Evolutionary conservation across 2,888 invertebrate genomes (phyloP).

Genomic region (Microchrysa polita): DNA sequence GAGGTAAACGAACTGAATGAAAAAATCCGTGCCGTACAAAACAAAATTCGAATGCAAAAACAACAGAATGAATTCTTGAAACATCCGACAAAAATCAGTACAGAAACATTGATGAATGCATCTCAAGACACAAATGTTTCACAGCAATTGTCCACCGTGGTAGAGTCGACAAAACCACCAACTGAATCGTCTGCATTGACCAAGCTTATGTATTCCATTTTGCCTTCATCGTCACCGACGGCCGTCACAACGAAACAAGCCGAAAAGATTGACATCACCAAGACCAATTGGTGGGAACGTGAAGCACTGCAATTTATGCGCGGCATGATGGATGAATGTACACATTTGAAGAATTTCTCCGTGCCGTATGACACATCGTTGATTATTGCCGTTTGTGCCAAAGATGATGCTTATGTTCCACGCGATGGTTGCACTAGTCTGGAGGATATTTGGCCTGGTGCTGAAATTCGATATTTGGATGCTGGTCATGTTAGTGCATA

Average conservation of each 20-base stretch:
- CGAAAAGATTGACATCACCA: conserved; percentile 67
- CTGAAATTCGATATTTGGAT: conserved; percentile 86
- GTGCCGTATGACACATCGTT: conserved; percentile 87
- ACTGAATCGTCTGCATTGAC: conserved; percentile 57
- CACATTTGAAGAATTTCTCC: conserved; percentile 93
- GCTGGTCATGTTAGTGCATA: conserved; percentile 92
- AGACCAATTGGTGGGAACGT: conserved; percentile 76
- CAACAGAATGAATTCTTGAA: conserved; percentile 24
- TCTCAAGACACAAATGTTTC: conserved; percentile 1
- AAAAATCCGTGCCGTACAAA: conserved; percentile 54
- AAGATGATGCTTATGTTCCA: conserved; percentile 91
- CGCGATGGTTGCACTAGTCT: conserved; percentile 82
- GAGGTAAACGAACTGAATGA: conserved; percentile 67
- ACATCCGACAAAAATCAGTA: conserved; percentile 34
- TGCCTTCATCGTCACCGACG: conserved; percentile 53
- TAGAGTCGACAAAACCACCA: background rate
- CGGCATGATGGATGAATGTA: conserved; percentile 99
- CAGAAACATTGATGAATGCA: conserved; percentile 17
- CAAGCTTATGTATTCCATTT: conserved; percentile 61
- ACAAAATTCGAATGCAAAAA: conserved; percentile 39
- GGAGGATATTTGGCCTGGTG: conserved; percentile 93
- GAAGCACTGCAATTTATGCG: conserved; percentile 94
- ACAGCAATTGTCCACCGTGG: background rate
- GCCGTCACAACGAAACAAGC: conserved; percentile 47
- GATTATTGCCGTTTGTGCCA: conserved; percentile 90